Evolutionary conservation across 2,797 vertebrate genomes (phyloP), one percentile per base, ranked within the genome.

Genomic region (Myotis myotis): DNA sequence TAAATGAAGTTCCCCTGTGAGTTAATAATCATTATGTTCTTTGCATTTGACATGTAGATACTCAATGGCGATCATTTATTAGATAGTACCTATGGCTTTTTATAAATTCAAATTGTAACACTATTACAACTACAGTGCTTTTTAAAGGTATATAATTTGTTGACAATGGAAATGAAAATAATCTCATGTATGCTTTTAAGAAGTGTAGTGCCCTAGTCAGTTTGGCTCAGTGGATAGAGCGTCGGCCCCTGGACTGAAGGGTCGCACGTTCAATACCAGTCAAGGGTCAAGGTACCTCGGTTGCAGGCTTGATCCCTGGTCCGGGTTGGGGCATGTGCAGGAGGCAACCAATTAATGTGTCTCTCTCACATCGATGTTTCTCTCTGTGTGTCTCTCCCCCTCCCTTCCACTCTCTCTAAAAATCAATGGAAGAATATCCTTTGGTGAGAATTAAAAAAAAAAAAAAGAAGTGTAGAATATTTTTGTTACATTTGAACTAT

Each of bases 1-100:
- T 96, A 94, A 97, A 83, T 95, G 87, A 95, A 76, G n/a, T 95
- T 96, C 51, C 68, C 55, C 70, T 84, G n/a, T 91, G 70, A 95
- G 74, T 66, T 92, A 49, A 87, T 91, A 96, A 70, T 64, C 44
- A 72, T 91, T 80, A 33, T 85, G 71, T 84, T 89, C 90, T 93
- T 91, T 89, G 68, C 83, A 78, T 93, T 93, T 96, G 93, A 71
- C 68, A 62, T 91, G 70, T 44, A 95, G 72, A 79, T 87, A 64
- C 80, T 72, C 36, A 60, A 6, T 84, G 49, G 51, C 91, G 72
- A 76, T 95, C 47, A 62, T 87, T 92, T 95, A 90, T 89, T 83
- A 66, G 94, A 83, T 92, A 78, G 85, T 95, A 30, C 25, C 78
- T 76, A 2, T 84, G 41, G 44, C 36, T 60, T 79, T 95, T 96